Base-by-base conservation (phyloP, 2,113 vertebrate genomes). In the Sorex araneus region DNA sequence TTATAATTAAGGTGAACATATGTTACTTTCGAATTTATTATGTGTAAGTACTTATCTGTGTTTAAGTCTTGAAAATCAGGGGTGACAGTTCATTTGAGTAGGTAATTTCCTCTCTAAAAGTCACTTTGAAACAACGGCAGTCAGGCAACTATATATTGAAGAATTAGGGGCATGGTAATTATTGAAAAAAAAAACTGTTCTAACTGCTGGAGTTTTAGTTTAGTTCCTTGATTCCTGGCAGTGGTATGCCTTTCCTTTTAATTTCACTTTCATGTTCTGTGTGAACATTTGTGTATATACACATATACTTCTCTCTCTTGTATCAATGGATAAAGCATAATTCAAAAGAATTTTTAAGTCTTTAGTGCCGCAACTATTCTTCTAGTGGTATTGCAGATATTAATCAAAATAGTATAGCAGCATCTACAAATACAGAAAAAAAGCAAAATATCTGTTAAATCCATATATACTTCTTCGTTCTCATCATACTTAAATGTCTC, bases 31-130 rank as follows among this genome's bases (percentile, higher is more conserved):
- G 90, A 43, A 84, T 95, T 94, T 86, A 94, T 92, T 90, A 84
- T 84, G 64, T 71, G 25, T 71, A 95, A 95, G 81, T 91, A 90
- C 47, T 84, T 94, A 50, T 81, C 75, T 95, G 81, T 85, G 63
- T 89, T 93, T 89, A 92, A 93, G 91, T 91, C 66, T 87, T 94
- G 57, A 92, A 93, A 95, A 94, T 94, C 79, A 84, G 32, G 57
- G 86, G 32, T 91, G 87, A 94, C 76, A 94, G 30, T 9, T 19
- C 74, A 91, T 96, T 78, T 92, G 45, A 91, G 23, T 86, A 64
- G 84, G 63, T 60, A 23, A 60, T 1, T 85, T 90, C 21, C 30
- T 77, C 47, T 40, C 19, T 88, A 85, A 92, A 92, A 90, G 4
- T 87, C 64, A 67, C 28, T 85, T 79, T 64, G 50, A 92, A 93